Base-by-base conservation (phyloP, 2,888 invertebrate genomes). In the Meganola albula region DNA sequence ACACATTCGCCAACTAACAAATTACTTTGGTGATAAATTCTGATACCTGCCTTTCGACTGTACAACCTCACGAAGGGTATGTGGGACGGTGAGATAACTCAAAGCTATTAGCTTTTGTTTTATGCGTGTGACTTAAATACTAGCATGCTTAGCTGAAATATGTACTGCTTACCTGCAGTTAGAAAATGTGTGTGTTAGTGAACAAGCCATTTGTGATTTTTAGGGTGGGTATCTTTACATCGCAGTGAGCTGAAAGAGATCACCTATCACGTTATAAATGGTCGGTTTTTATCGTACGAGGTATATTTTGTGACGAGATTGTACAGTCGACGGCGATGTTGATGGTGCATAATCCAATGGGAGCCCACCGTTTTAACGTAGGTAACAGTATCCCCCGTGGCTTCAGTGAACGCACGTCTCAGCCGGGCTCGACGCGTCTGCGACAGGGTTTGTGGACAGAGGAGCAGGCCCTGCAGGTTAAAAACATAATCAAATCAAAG, bases 391-490 rank as follows among this genome's bases (percentile, higher is more conserved):
- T 94, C 94, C 78, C 93, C 91, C 77, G 94, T 93, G 66, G 94
- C 93, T 87, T 94, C 94, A 76, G 95, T 95, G 88, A 94, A 93
- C 73, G 95, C 95, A 75, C 95, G 91, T 83, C 94, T 91, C 84
- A 95, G 91, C 71, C 93, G 90, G 75, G 93, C 91, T 68, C 94
- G 91, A 73, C 95, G 92, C 73, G 92, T 92, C 89, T 94, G 94
- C 88, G 94, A 92, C 91, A 95, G 90, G 79, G 94, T 94, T 87
- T 93, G 93, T 72, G 95, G 94, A 88, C 93, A 94, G 88, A 94
- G 93, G 83, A 95, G 92, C 87, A 94, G 91, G 75, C 93, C 94
- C 91, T 93, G 92, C 66, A 73, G 80, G 73, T 74, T 67, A 74
- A 75, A 80, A 83, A 79, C 54, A 74, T 48, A 67, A 74, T 68